Base-by-base conservation (phyloP, 2,888 invertebrate species). In the Pediacus dermestoides region DNA sequence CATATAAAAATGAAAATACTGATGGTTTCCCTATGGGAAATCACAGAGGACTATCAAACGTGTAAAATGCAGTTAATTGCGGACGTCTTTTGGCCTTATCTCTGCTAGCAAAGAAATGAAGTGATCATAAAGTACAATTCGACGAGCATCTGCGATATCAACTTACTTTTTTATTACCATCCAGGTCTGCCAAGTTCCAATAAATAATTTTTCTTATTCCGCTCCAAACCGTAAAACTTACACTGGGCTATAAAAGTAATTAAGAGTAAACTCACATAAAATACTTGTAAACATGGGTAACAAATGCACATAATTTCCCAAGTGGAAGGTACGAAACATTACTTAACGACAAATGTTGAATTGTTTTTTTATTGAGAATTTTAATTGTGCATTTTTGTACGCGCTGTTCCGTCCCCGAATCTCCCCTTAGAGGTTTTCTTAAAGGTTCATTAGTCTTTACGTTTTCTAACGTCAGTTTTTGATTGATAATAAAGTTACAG, bases 191-290 rank as follows among this genome's bases (percentile, higher is more conserved):
- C 26, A 35, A 10, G 23, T 23, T 4, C 23, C 23, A 7, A 23
- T 23, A 23, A 23, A 23, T 23, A 23, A 23, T 23, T 23, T 10
- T 30, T 27, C 12, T 35, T 16, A 11, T 6, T 9, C 21, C 8
- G 40, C 34, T 40, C 30, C 27, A 18, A 23, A 36, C 37, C 40
- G 40, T 44, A 45, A 45, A 38, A 39, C 34, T 23, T 23, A 40
- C 42, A 22, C 34, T 36, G 25, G 35, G 27, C 23, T 35, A 37
- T 50, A 47, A 47, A 52, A 48, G 44, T 46, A 52, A 52, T 52
- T 52, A 52, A 49, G 43, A 48, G 42, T 32, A 47, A 51, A 51
- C 45, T 44, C 46, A 38, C 42, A 48, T 48, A 48, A 51, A 46
- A 50, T 14, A 42, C 46, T 44, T 40, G 42, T 45, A 42, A 49